Evolutionary conservation across 1,140 invertebrate species (phyloP).

Genomic region (Ceratoteleas bidentatus): DNA sequence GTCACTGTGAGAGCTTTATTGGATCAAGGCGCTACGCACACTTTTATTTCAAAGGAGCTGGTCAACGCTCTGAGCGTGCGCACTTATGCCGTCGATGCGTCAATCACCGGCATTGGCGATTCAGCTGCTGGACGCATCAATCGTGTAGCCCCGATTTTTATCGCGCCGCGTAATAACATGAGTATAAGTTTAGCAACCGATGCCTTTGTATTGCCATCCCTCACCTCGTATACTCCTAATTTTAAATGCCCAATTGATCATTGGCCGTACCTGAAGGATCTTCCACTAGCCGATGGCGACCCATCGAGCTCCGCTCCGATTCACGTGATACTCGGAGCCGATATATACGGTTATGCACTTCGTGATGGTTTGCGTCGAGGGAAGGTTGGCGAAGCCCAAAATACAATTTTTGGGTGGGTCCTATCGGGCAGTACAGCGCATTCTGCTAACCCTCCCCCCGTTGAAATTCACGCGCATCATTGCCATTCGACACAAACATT

Average conservation of each 20-base stretch:
- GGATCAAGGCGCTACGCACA: constrained; percentile 23
- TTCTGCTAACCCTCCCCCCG: not conserved
- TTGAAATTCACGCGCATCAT: not conserved
- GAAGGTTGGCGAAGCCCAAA: not conserved
- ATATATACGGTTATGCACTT: not conserved
- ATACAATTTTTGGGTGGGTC: not conserved
- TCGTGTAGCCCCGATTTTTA: not conserved
- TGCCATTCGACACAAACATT: not conserved
- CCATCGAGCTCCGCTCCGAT: not conserved
- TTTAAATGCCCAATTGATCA: not conserved
- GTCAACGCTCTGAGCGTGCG: not conserved
- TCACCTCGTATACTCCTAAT: constrained; percentile 7
- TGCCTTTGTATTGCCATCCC: not conserved
- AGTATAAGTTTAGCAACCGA: not conserved
- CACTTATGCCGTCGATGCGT: not conserved
- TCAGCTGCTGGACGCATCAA: not conserved
- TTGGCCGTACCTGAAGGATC: not conserved
- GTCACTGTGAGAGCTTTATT: constrained; percentile 1
- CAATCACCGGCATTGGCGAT: constrained; percentile 3
- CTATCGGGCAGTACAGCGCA: not conserved
- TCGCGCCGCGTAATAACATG: not conserved
- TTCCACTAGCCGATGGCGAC: not conserved
- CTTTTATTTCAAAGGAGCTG: not conserved
- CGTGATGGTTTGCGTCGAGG: not conserved
- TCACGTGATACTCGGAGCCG: not conserved